These are phyloP conservation scores for Garra rufa DNA, from an alignment of 2,113 vertebrate species.

Conservation along the genomic window DNA sequence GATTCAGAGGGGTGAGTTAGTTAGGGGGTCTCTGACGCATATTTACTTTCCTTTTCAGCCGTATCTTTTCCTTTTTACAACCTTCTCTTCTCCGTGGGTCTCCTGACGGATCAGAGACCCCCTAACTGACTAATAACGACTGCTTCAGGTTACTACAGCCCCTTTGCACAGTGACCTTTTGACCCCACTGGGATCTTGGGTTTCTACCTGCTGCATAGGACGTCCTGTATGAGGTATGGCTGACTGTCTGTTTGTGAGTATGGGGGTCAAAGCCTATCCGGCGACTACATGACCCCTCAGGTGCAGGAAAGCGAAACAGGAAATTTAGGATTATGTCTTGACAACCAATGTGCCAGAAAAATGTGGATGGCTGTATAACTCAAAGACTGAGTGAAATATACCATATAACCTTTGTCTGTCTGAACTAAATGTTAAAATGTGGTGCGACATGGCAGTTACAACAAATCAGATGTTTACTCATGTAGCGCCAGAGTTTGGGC, in stretches of 20 bases:
- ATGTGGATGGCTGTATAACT: not conserved
- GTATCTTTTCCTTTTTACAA: slow-evolving; percentile 4
- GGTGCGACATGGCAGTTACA: too few relatives aligned
- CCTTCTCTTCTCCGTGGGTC: slow-evolving; percentile 4
- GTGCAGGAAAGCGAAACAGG: not conserved
- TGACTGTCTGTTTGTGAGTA: slow-evolving; percentile 10
- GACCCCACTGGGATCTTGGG: slow-evolving; percentile 5
- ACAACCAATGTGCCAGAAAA: slow-evolving; percentile 4
- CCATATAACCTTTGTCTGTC: too few relatives aligned
- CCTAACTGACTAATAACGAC: slow-evolving; percentile 21
- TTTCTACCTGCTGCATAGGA: slow-evolving; percentile 12
- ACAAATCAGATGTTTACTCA: not conserved
- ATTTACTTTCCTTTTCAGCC: slow-evolving; percentile 29
- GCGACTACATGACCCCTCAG: not conserved
- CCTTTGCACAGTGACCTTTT: slow-evolving; percentile 15
- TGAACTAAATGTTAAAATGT: too few relatives aligned
- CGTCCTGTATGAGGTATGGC: slow-evolving; percentile 9
- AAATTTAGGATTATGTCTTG: slow-evolving; percentile 28
- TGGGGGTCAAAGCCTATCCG: not conserved
- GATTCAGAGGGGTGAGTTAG: slow-evolving; percentile 8
- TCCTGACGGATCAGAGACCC: slow-evolving; percentile 25
- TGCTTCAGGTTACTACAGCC: not conserved
- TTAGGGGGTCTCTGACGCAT: not conserved
- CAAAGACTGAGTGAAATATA: too few relatives aligned
- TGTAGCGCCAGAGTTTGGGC: not conserved